Conservation (phyloP, 2,113 vertebrate genomes). For the Tamias sibiricus region DNA sequence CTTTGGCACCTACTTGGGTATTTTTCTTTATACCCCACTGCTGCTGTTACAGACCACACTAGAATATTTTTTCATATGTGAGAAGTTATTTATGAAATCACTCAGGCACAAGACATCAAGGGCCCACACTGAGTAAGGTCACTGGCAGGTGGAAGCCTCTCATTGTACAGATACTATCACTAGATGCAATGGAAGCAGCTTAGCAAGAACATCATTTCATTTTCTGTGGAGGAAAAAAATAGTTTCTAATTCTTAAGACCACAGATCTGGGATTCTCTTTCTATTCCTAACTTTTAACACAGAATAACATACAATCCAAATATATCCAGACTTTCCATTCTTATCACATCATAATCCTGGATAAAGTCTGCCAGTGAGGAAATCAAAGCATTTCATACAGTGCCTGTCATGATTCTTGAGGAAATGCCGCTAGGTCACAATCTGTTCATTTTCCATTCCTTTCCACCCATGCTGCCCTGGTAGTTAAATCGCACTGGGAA, state of each 20-base stretch:
- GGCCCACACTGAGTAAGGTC: neutral
- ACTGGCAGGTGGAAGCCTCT: neutral
- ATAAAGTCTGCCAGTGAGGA: neutral
- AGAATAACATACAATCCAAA: conserved; percentile 14
- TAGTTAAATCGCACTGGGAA: neutral
- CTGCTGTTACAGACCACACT: neutral
- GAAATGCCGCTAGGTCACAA: neutral
- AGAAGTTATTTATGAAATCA: neutral
- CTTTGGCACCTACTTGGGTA: neutral
- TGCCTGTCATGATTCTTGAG: neutral
- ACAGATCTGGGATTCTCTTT: neutral
- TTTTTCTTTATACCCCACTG: neutral
- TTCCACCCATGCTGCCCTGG: neutral
- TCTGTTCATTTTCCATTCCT: neutral
- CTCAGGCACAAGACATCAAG: neutral
- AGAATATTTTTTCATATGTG: neutral
- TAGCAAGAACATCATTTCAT: neutral
- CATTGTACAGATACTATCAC: neutral
- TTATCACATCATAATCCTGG: neutral
- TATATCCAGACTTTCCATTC: neutral
- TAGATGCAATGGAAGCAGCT: neutral
- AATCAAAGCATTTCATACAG: neutral
- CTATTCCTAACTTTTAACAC: conserved; percentile 35
- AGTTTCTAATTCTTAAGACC: neutral
- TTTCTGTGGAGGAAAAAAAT: conserved; percentile 7